phyloP scores from a whole-genome alignment of 2,888 invertebrate genomes.

The Coelinius sp. region DNA sequence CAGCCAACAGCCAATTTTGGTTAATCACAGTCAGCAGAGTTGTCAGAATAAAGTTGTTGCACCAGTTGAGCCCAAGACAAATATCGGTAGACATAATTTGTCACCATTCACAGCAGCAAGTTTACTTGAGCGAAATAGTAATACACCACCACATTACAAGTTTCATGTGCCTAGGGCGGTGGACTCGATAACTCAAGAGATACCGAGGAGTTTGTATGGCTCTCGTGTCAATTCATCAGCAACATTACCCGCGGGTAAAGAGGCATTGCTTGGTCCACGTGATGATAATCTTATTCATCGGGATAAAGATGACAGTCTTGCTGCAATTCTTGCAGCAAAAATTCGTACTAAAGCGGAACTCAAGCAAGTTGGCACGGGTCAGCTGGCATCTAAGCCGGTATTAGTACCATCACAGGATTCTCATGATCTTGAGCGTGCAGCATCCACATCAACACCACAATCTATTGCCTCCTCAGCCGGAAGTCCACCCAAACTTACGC shows the following conservation, averaged over 20 bases:
- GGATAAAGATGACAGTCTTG: constrained; percentile 73
- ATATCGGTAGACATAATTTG: constrained; percentile 72
- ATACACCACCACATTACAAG: constrained; percentile 73
- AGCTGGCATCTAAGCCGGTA: constrained; percentile 58
- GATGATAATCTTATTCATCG: constrained; percentile 66
- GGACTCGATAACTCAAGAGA: constrained; percentile 75
- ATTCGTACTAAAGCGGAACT: constrained; percentile 90
- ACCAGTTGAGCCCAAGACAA: constrained; percentile 70
- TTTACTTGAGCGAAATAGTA: constrained; percentile 71
- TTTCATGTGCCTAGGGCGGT: constrained; percentile 80
- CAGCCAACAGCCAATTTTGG: constrained; percentile 62
- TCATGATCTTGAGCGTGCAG: constrained; percentile 51
- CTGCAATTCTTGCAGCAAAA: constrained; percentile 78
- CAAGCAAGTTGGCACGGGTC: constrained; percentile 72
- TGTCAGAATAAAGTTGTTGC: constrained; percentile 67
- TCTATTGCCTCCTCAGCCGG: constrained; percentile 62
- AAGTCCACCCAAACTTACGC: constrained; percentile 72
- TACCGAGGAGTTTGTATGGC: constrained; percentile 61
- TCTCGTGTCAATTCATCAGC: constrained; percentile 64
- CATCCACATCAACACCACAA: constrained; percentile 64
- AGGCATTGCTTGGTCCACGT: constrained; percentile 61
- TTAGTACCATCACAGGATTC: constrained; percentile 54
- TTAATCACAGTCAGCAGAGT: constrained; percentile 64
- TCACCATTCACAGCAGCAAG: constrained; percentile 75
- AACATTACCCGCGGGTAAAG: constrained; percentile 60